Evolutionary conservation across 2,888 invertebrate genomes (phyloP).

Genomic region (Adineta ricciae): DNA sequence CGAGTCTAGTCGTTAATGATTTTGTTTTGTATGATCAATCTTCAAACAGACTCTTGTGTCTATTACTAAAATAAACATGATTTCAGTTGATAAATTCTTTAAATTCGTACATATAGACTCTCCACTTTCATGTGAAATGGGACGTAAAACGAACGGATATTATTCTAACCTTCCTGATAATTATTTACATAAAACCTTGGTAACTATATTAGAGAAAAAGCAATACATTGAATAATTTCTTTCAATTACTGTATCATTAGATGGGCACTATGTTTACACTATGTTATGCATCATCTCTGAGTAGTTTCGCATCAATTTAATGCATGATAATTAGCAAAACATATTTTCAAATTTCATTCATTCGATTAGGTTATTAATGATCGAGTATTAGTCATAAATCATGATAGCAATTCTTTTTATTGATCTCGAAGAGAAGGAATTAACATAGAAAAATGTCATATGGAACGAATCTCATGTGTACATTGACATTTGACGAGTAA

Average conservation of each 20-base stretch:
- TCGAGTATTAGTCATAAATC: neutral
- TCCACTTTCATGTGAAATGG: neutral
- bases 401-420: neutral
- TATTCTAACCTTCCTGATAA: neutral
- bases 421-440: neutral
- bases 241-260: neutral
- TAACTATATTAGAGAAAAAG: neutral
- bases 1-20: neutral
- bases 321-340: neutral
- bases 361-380: neutral
- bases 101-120: no score
- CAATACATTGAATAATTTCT: neutral
- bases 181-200: neutral
- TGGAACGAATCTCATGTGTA: neutral
- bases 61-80: no score
- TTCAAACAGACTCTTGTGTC: neutral
- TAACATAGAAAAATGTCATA: neutral
- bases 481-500: conserved; percentile 9
- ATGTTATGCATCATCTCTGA: neutral
- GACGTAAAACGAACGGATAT: neutral
- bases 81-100: no score
- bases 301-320: neutral
- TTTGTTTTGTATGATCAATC: neutral
- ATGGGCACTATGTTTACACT: neutral
- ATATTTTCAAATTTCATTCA: neutral